A percentile compares a stretch with the other conserved stretches of the same genome.
These are phyloP conservation scores for Microctonus brassicae DNA, from an alignment of 2,888 invertebrate genomes.

Conservation along the genomic window DNA sequence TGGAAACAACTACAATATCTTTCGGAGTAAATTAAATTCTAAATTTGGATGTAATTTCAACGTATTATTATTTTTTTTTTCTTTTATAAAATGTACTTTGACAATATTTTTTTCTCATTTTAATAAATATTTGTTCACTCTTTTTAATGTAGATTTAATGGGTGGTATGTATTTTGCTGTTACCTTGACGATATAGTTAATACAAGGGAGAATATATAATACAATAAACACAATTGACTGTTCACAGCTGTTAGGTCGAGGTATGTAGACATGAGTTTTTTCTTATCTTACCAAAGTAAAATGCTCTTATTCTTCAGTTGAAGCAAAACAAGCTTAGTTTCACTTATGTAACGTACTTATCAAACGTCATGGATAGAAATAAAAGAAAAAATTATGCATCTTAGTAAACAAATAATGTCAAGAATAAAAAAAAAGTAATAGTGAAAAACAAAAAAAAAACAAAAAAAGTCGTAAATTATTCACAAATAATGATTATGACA, in stretches of 20 bases:
- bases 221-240: neutral
- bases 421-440: neutral
- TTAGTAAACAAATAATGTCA: neutral
- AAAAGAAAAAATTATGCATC: neutral
- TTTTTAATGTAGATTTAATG: neutral
- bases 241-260: neutral
- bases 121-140: neutral
- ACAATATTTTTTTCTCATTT: neutral
- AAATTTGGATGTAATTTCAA: neutral
- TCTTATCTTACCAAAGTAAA: neutral
- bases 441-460: neutral
- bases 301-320: neutral
- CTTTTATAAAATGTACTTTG: neutral
- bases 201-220: neutral
- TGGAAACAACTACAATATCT: conserved; percentile 79
- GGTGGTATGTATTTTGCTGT: neutral
- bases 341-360: neutral
- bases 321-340: neutral
- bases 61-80: neutral
- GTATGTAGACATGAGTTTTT: neutral
- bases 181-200: neutral
- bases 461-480: neutral
- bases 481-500: neutral
- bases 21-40: conserved; percentile 68
- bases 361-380: neutral